Percentiles rank a stretch among this genome's conserved stretches.
Conservation (phyloP, 2,113 vertebrate genomes). For the Pterocles gutturalis region DNA sequence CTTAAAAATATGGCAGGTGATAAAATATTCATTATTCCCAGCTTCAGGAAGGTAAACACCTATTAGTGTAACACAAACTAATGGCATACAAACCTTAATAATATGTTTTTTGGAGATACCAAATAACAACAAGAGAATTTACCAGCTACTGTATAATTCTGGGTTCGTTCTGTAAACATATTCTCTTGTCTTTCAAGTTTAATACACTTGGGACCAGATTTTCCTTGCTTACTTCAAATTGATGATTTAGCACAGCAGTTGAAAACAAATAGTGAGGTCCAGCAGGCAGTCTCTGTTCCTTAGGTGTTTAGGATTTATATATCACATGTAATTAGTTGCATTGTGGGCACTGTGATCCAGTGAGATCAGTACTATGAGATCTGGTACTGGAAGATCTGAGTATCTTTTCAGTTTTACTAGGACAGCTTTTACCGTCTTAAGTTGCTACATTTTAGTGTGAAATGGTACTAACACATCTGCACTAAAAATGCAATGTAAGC, state of each 20-base stretch:
- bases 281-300: background rate
- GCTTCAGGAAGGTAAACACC: background rate
- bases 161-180: background rate
- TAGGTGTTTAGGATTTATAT: background rate
- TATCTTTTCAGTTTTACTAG: background rate
- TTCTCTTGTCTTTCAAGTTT: background rate
- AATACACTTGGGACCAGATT: background rate
- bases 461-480: accelerated
- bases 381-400: background rate
- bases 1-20: background rate
- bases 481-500: background rate
- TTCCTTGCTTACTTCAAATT: background rate
- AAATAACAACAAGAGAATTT: background rate
- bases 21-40: background rate
- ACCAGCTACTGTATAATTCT: background rate
- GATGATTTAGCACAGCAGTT: background rate
- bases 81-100: background rate
- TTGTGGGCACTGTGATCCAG: background rate
- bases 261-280: background rate
- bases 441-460: background rate
- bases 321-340: background rate
- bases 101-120: background rate
- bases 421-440: background rate
- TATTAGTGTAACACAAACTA: background rate
- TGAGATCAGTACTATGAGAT: background rate